Base-by-base conservation (phyloP, 1,140 invertebrate genomes). In the Drosophila tropicalis region DNA sequence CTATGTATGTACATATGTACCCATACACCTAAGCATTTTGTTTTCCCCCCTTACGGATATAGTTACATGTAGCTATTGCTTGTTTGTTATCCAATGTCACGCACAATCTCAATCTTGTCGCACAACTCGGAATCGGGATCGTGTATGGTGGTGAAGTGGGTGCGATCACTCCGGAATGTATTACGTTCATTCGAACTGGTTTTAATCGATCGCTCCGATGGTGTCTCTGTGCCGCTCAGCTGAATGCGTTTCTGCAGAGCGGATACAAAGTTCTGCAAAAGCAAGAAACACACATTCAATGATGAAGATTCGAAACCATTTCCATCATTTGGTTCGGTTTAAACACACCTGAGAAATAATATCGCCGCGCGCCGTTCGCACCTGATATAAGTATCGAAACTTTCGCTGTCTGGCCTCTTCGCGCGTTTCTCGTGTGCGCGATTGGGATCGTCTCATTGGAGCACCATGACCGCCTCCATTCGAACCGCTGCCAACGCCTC, bases 361-460 rank as follows among this genome's bases (percentile, higher is more conserved):
- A 93, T 98, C 97, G 13, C 97, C 97, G 78, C 97, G 96, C 36
- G 96, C 96, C 12, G 96, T 96, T 73, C 97, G 94, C 67, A 97
- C 96, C 93, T 98, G 97, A 93, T 98, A 98, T 71, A 98, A 93
- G 91, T 98, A 97, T 62, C 97, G 93, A 91, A 97, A 98, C 91
- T 97, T 96, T 79, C 96, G 95, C 84, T 96, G 96, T 44, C 95
- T 93, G 91, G 96, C 94, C 92, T 97, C 96, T 63, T 96, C 96
- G 70, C 95, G 93, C 47, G 95, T 95, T 83, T 96, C 95, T 62
- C 95, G 94, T 2, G 94, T 91, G 29, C 91, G 80, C 12, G 87
- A 90, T 40, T 84, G 87, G 0, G 82, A 76, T 0, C 90, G 81
- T 0, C 81, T 67, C 22, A 79, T 76, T 3, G 83, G 81, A 51